Percentiles rank a stretch among this genome's conserved stretches.
Evolutionary conservation across 2,888 invertebrate genomes (phyloP).

Genomic region (Athalia circularis): DNA sequence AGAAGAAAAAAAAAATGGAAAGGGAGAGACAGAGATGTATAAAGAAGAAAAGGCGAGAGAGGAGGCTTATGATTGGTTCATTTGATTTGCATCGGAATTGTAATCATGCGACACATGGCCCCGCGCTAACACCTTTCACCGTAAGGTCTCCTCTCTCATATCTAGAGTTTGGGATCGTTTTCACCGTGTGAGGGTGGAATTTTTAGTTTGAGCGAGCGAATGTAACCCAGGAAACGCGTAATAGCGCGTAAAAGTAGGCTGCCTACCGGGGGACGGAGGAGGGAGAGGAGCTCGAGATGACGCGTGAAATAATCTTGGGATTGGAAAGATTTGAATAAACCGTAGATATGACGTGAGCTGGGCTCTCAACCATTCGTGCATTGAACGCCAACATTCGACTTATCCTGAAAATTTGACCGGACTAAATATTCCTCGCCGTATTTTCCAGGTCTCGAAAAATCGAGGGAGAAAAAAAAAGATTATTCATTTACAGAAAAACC

Average conservation of each 20-base stretch:
- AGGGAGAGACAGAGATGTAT: conserved; percentile 3
- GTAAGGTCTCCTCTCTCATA: conserved; percentile 33
- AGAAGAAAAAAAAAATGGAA: conserved; percentile 4
- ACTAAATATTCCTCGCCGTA: too few relatives aligned
- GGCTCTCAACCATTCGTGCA: background rate
- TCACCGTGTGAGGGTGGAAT: conserved; percentile 39
- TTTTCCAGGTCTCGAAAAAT: background rate
- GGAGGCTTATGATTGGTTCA: conserved; percentile 60
- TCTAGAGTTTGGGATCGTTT: conserved; percentile 42
- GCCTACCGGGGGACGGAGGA: background rate
- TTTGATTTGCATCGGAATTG: conserved; percentile 62
- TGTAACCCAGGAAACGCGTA: conserved; percentile 37
- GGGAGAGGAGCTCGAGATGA: conserved; percentile 41
- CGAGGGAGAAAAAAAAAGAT: background rate
- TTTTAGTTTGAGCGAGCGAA: conserved; percentile 38
- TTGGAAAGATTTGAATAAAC: conserved; percentile 49
- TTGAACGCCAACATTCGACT: too few relatives aligned
- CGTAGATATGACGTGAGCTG: conserved; percentile 25
- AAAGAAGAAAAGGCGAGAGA: background rate
- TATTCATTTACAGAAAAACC: too few relatives aligned
- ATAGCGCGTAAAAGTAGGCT: conserved; percentile 47
- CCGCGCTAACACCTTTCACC: conserved; percentile 49
- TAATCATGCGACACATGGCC: conserved; percentile 61
- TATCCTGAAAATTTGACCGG: too few relatives aligned
- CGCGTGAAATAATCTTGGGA: conserved; percentile 49